These are phyloP conservation scores for Labroides dimidiatus DNA, from an alignment of 2,797 vertebrate genomes.

Conservation along the genomic window DNA sequence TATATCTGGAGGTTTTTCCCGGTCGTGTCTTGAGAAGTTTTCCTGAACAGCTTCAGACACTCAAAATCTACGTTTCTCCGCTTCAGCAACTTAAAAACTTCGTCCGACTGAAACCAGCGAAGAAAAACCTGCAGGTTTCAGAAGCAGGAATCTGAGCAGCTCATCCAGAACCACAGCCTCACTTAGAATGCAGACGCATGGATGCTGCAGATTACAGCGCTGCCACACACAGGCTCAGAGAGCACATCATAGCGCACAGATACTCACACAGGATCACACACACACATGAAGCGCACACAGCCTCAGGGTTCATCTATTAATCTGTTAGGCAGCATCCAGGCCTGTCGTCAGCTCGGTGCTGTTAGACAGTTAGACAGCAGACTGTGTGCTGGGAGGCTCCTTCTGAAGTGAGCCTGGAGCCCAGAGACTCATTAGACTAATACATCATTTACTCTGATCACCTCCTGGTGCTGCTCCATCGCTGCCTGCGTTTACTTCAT, in stretches of 20 bases:
- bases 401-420: not conserved
- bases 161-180: slow-evolving; percentile 27
- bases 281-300: not conserved
- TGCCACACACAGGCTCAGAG: slow-evolving; percentile 21
- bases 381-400: too few species aligned
- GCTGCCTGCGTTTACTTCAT: too few species aligned
- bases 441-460: too few species aligned
- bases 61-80: not conserved
- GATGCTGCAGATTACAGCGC: slow-evolving; percentile 34
- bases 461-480: too few species aligned
- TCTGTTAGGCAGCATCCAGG: slow-evolving; percentile 50
- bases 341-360: slow-evolving; percentile 45
- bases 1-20: too few species aligned
- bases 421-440: too few species aligned
- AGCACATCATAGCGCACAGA: slow-evolving; percentile 12
- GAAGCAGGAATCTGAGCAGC: slow-evolving; percentile 16
- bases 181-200: slow-evolving; percentile 38
- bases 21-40: not conserved
- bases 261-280: slow-evolving; percentile 12
- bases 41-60: not conserved
- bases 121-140: slow-evolving; percentile 3
- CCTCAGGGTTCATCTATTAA: slow-evolving; percentile 48
- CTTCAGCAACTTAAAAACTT: slow-evolving; percentile 1
- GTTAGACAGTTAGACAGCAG: too few species aligned
- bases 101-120: slow-evolving; percentile 1